These are phyloP conservation scores for Neotoxoptera formosana DNA, from an alignment of 1,140 invertebrate genomes.

Conservation along the genomic window DNA sequence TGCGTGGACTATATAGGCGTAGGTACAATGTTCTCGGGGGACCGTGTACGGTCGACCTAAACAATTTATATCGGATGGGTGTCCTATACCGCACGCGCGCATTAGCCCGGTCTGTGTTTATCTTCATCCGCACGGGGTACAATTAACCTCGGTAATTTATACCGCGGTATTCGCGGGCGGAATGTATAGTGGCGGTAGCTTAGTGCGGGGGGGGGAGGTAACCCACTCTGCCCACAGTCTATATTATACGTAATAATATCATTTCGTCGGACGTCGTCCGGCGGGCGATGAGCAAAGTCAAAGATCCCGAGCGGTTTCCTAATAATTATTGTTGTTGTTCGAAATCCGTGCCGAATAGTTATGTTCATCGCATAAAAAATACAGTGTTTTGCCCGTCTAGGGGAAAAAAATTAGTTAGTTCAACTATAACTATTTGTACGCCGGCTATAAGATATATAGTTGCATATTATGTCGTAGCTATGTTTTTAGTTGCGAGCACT, in stretches of 20 bases:
- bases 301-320: background rate
- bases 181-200: background rate
- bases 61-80: conserved; percentile 47
- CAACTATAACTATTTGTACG: too few species aligned
- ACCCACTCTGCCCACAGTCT: background rate
- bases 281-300: background rate
- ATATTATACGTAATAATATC: background rate
- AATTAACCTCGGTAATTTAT: conserved; percentile 30
- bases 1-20: background rate
- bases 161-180: background rate
- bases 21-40: background rate
- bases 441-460: too few species aligned
- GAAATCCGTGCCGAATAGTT: background rate
- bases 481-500: too few species aligned
- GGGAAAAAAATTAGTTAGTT: background rate
- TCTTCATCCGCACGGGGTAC: conserved; percentile 5
- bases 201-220: too few species aligned
- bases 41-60: background rate
- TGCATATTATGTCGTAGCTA: too few species aligned
- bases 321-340: background rate
- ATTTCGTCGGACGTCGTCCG: background rate
- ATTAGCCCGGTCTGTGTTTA: conserved; percentile 19
- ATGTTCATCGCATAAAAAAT: background rate
- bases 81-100: background rate
- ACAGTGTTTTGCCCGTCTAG: background rate